phyloP scores from a whole-genome alignment of 2,113 vertebrate species.

The Dipodomys stephensi region DNA sequence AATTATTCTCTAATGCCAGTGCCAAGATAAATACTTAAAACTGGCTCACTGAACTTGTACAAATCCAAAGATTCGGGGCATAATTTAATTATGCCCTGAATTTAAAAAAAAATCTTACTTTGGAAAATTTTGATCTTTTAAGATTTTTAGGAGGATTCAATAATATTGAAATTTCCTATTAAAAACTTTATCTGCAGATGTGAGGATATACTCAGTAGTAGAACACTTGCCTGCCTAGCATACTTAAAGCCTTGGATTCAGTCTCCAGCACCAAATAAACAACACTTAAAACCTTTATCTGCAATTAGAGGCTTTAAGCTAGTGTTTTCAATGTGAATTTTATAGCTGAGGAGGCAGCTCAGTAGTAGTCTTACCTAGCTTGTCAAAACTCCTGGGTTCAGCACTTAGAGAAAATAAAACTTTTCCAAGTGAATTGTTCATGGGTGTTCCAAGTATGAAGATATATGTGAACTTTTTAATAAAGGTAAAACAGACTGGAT shows the following conservation, averaged over 20 bases:
- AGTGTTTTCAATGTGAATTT: neutral
- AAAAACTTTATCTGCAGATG: neutral
- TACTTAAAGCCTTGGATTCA: neutral
- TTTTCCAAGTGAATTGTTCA: neutral
- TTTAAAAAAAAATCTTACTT: conserved; percentile 20
- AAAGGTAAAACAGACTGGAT: conserved; percentile 35
- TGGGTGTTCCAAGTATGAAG: neutral
- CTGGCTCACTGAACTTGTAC: neutral
- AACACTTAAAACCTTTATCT: neutral
- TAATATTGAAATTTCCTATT: neutral
- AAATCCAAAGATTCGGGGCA: neutral
- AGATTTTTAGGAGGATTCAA: conserved; percentile 3
- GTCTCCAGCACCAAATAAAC: neutral
- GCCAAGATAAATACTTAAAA: conserved; percentile 58
- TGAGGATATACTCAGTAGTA: neutral
- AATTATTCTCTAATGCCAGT: conserved; percentile 44
- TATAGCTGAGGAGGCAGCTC: neutral
- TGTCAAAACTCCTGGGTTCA: no score
- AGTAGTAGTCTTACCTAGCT: no score
- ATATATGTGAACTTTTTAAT: conserved; percentile 4
- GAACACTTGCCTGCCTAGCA: neutral
- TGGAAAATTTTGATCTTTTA: conserved; percentile 20
- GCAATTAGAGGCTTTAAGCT: neutral
- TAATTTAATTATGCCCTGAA: neutral
- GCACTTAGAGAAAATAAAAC: no score